Evolutionary conservation across 1,140 invertebrate species (phyloP).

Genomic region (Cyclina sinensis): DNA sequence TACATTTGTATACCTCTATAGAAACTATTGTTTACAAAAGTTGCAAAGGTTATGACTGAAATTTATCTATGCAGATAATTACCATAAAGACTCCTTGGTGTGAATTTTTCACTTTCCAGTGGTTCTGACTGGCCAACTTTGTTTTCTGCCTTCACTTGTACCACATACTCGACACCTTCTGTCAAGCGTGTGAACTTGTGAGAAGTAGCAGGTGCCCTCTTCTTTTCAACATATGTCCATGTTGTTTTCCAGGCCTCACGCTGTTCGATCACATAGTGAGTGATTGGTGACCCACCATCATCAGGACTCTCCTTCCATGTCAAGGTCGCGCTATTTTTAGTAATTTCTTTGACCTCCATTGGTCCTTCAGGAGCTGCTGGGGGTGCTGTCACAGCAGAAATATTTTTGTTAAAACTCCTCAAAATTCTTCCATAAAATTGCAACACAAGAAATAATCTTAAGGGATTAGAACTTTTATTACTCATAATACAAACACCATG

Average conservation of each 20-base stretch:
- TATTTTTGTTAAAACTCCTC: too few relatives aligned
- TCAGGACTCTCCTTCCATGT: constrained; percentile 96
- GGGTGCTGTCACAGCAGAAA: constrained; percentile 46
- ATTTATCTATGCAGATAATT: too few relatives aligned
- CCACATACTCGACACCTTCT: constrained; percentile 89
- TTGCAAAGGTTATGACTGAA: too few relatives aligned
- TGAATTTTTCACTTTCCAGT: constrained; percentile 92
- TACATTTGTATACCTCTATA: too few relatives aligned
- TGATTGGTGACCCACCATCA: constrained; percentile 98
- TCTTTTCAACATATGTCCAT: constrained; percentile 76
- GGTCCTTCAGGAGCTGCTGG: constrained; percentile 96
- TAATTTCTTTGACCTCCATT: constrained; percentile 96
- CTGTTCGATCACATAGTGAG: constrained; percentile 97
- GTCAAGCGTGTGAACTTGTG: constrained; percentile 88
- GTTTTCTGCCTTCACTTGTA: constrained; percentile 85
- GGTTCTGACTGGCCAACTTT: constrained; percentile 82
- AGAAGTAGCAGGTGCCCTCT: constrained; percentile 52
- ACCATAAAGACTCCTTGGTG: constrained; percentile 98
- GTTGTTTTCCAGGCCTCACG: constrained; percentile 87
- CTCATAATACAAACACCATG: too few relatives aligned
- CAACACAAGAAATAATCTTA: too few relatives aligned
- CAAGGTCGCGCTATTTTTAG: constrained; percentile 96
- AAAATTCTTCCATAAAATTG: too few relatives aligned
- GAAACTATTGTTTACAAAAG: too few relatives aligned
- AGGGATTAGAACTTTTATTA: too few relatives aligned